Percentiles rank a stretch among this genome's conserved stretches.
phyloP scores from a whole-genome alignment of 2,113 vertebrate species.

The Thalassarche chlororhynchos region DNA sequence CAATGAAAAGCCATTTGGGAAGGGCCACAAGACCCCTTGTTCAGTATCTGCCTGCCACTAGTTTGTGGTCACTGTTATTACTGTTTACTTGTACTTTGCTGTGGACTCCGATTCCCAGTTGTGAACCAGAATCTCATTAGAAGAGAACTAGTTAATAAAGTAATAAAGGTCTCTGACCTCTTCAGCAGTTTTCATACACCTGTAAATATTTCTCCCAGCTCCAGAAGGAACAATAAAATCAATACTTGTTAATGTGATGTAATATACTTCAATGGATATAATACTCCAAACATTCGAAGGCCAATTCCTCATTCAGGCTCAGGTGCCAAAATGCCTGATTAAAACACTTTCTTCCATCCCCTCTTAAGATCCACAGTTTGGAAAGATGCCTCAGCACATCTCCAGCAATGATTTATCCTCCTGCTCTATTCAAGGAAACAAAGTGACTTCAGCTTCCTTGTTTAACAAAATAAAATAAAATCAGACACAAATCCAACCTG shows the following conservation, averaged over 20 bases:
- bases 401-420: constrained; percentile 55
- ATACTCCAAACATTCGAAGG: not conserved
- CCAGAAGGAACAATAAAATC: constrained; percentile 11
- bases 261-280: not conserved
- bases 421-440: constrained; percentile 50
- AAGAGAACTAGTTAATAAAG: not conserved
- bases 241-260: not conserved
- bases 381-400: constrained; percentile 57
- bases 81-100: not conserved
- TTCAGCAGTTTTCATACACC: not conserved
- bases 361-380: not conserved
- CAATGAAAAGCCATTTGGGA: not conserved
- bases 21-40: not conserved
- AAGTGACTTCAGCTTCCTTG: constrained; percentile 45
- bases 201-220: not conserved
- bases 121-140: not conserved
- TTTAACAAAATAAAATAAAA: constrained; percentile 66
- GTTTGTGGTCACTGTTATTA: not conserved
- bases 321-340: constrained; percentile 58
- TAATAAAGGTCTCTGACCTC: constrained; percentile 24
- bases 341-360: constrained; percentile 18
- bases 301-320: not conserved
- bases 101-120: not conserved
- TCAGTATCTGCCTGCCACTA: not conserved
- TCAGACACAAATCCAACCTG: constrained; percentile 44